These are phyloP conservation scores for Argentina silus DNA, from an alignment of 2,797 vertebrate genomes.

Conservation along the genomic window DNA sequence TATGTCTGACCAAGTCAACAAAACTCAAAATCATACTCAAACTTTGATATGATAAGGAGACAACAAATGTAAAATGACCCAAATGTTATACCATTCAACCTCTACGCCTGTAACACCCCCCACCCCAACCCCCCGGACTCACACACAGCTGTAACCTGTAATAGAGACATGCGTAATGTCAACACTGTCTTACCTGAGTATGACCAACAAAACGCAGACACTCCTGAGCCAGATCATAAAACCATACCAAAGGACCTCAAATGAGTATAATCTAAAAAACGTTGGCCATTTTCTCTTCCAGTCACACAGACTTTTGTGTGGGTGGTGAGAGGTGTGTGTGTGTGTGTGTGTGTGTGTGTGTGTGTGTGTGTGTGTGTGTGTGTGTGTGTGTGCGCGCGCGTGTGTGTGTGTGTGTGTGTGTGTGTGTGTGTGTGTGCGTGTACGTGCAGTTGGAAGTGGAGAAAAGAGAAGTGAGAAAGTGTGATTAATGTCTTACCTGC, in stretches of 20 bases:
- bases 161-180: background rate
- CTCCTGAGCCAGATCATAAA: conserved; percentile 10
- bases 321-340: conserved; percentile 47
- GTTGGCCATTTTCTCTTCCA: conserved; percentile 38
- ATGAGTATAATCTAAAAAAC: conserved; percentile 7
- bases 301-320: conserved; percentile 6
- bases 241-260: conserved; percentile 23
- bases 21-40: background rate
- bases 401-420: background rate
- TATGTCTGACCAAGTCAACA: background rate
- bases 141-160: background rate
- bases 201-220: conserved; percentile 1
- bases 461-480: conserved; percentile 52
- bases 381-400: conserved; percentile 11
- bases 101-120: background rate
- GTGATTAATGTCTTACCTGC: conserved; percentile 70
- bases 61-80: background rate
- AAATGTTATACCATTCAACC: background rate
- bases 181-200: conserved; percentile 50
- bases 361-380: conserved; percentile 11
- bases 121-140: background rate
- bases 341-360: conserved; percentile 4
- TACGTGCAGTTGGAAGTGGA: conserved; percentile 17
- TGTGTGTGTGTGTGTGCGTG: conserved; percentile 6
- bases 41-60: background rate